Evolutionary conservation across 2,888 invertebrate species (phyloP), one percentile per base, ranked within the genome.

Genomic region (Zeuzera pyrina): DNA sequence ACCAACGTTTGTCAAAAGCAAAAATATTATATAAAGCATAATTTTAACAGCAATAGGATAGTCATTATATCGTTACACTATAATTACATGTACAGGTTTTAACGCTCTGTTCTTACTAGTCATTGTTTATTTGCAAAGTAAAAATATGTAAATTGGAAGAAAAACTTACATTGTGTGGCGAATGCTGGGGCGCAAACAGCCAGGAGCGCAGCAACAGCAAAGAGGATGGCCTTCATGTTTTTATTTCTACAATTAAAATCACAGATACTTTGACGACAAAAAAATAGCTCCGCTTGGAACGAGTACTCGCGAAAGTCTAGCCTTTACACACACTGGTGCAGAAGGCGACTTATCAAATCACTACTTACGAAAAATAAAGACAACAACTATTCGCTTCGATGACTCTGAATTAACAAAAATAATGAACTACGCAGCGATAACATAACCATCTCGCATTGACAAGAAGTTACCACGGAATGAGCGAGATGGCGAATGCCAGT

Each of bases 311-410:
- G 49, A 50, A 63, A 72, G 72, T 68, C 84, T 78, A 68, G 88
- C 92, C 93, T 93, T 93, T 93, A 92, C 91, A 92, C 93, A 84
- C 93, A 93, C 93, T 93, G 93, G 92, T 85, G 90, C 86, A 93
- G 93, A 93, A 93, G 93, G 91, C 89, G 85, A 87, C 86, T 73
- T 68, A 65, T 63, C 61, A 66, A 64, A 56, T 60, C 64, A 57
- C n/a, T n/a, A n/a, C n/a, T n/a, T n/a, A 62, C 57, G 56, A 64
- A 57, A 57, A 47, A 49, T 12, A 52, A 57, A 63, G 59, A 64
- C 58, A 63, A 57, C 44, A 47, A 53, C 56, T 60, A 59, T 57
- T 55, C 54, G 49, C 49, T 48, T 49, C 49, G 51, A 60, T 61
- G 49, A 55, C 52, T 70, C 51, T 51, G 67, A 62, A 67, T 68